Evolutionary conservation across 2,113 vertebrate genomes (phyloP), one percentile per base, ranked within the genome.

Genomic region (Lophura nycthemera): DNA sequence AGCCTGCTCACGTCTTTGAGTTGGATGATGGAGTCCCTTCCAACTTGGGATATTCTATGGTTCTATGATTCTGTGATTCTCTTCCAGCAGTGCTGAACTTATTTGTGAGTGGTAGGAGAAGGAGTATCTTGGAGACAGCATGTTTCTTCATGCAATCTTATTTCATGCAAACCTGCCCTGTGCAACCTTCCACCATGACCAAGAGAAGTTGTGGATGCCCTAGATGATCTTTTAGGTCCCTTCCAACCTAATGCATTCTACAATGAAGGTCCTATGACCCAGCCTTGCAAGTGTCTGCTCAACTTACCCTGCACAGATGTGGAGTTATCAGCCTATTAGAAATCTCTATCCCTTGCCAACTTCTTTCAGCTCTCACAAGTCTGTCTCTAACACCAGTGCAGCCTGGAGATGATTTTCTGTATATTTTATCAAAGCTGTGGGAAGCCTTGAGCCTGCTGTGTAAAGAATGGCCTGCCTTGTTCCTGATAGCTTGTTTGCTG

Each of bases 401-500:
- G 52, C 38, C 43, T 52, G 65, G 43, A 92, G 65, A 57, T 10
- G 34, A 19, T 84, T 71, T 89, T 92, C 70, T 92, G 7, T 85
- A 74, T 0, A 1, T 73, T 66, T 70, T 64, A 76, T 70, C 66
- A 67, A 87, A 93, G 71, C 47, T 50, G 52, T 0, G 2, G 87
- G 61, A 92, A 83, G 57, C 38, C 56, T 88, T 60, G 27, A 64
- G 71, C 64, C 20, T 67, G 64, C 25, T 6, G 17, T 30, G 27
- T 90, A 82, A 88, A 77, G 94, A 92, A 95, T 30, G 24, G 36
- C 20, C 48, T 48, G 61, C 57, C 48, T 80, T 50, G 47, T 64
- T 90, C 82, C 65, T 83, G 72, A 43, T 80, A 89, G 79, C 83
- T 79, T 64, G 80, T 86, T 91, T 96, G 82, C 65, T 80, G 78